Base-by-base conservation (phyloP, 2,113 vertebrate genomes). In the Ctenomys sociabilis region DNA sequence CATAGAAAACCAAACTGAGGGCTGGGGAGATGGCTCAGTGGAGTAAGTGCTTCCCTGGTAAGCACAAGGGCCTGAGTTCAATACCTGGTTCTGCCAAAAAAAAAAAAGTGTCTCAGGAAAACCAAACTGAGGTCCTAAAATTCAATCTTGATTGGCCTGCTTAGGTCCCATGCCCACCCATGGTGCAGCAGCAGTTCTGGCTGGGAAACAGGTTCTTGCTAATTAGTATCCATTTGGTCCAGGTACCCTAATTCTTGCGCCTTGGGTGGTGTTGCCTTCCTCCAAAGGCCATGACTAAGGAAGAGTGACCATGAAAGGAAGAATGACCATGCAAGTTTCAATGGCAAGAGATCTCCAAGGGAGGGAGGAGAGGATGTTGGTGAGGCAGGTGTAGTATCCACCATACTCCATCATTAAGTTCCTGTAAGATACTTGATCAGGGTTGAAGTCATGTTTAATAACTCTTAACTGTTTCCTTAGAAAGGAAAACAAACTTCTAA, bases 401-500 rank as follows among this genome's bases (percentile, higher is more conserved):
- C 52, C 59, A 66, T 9, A 10, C 12, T 13, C 12, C 37, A 32
- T 59, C 43, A 10, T 57, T 61, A 30, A 80, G 43, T 30, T 80
- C 7, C 37, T 70, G 40, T 30, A 52, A 21, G 49, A 26, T n/a
- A 9, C 37, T 88, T 77, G 63, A 14, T 37, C 75, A 49, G 49
- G 30, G 0, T 57, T 80, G 32, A 95, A 92, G 72, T 85, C 88
- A 30, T 37, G 26, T 89, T 87, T 90, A 82, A 64, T 68, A 78
- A 82, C 11, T 70, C 7, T 83, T 49, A 45, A 45, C 28, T n/a
- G 7, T 68, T 80, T 78, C 78, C 40, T 92, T 83, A 82, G 81
- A 90, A 85, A 93, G 73, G 91, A 49, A 78, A 88, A 68, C 72
- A 85, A 64, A 2, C 66, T 43, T 93, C 45, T 45, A 68, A 59